Percentiles rank a stretch among this genome's conserved stretches.
Conservation (phyloP, 2,888 invertebrate genomes). For the Acronicta aceris region DNA sequence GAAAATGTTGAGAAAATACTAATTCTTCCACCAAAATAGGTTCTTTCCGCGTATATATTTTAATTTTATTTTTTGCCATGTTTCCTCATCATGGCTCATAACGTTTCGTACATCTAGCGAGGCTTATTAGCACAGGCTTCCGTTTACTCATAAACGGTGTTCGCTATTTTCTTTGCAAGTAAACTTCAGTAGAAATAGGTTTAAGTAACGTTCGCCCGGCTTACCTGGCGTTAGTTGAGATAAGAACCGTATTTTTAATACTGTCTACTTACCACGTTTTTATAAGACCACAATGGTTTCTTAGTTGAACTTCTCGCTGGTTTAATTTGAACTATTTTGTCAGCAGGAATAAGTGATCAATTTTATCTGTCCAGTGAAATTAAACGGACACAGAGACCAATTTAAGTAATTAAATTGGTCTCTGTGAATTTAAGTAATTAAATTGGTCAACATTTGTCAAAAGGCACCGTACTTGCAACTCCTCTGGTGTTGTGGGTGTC, state of each 20-base stretch:
- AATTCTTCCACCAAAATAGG: constrained; percentile 31
- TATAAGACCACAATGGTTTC: constrained; percentile 42
- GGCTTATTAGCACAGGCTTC: constrained; percentile 71
- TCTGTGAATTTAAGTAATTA: no score
- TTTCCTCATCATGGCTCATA: constrained; percentile 49
- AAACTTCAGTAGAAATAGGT: constrained; percentile 63
- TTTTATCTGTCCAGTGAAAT: no score
- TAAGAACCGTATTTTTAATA: constrained; percentile 64
- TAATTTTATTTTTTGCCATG: constrained; percentile 48
- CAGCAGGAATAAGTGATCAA: constrained; percentile 10
- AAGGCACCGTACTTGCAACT: no score
- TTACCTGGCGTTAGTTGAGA: constrained; percentile 65
- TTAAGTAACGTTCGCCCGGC: constrained; percentile 61
- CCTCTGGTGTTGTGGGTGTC: no score
- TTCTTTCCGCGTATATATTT: constrained; percentile 19
- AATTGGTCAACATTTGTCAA: no score
- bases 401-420: no score
- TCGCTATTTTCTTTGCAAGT: constrained; percentile 68
- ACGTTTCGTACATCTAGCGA: constrained; percentile 59
- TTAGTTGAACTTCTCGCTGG: constrained; percentile 20
- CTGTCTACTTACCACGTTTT: constrained; percentile 53
- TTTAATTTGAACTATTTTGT: constrained; percentile 45
- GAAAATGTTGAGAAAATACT: constrained; percentile 1
- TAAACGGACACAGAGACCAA: no score
- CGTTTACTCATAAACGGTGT: constrained; percentile 70